Evolutionary conservation across 2,797 vertebrate species (phyloP).

Genomic region (Vireo griseus): DNA sequence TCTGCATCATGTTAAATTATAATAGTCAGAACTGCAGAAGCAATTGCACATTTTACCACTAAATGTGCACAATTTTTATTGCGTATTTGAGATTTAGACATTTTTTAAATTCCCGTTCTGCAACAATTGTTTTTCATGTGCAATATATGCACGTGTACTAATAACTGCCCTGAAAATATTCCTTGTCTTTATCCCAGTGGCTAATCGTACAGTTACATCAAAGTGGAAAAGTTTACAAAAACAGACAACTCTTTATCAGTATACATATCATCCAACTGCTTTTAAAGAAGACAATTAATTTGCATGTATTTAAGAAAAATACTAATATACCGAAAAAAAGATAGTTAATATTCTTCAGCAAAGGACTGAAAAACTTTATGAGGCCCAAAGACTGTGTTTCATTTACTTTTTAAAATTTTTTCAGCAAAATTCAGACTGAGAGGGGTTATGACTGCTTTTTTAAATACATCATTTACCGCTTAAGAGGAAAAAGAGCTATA

Average conservation of each 20-base stretch:
- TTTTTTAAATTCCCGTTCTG: background rate
- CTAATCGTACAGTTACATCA: background rate
- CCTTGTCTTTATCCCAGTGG: background rate
- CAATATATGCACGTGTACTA: background rate
- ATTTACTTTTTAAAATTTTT: background rate
- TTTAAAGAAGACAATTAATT: background rate
- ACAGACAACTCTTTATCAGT: background rate
- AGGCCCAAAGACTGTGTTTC: background rate
- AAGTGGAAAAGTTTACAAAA: background rate
- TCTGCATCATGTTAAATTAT: background rate
- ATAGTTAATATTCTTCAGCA: background rate
- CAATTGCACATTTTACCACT: background rate
- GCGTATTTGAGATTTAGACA: background rate
- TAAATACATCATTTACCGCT: background rate
- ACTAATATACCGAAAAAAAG: background rate
- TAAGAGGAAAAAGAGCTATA: constrained; percentile 10
- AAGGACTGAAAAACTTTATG: background rate
- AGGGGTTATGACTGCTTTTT: background rate
- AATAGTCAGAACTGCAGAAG: background rate
- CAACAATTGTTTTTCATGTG: background rate
- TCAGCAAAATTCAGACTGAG: background rate
- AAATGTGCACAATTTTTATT: background rate
- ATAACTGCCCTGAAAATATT: background rate
- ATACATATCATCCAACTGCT: background rate
- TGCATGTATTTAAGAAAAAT: background rate